Evolutionary conservation across 92 coral and sea anemone genomes (phyloP).

Genomic region (Zoanthus gigantus): DNA sequence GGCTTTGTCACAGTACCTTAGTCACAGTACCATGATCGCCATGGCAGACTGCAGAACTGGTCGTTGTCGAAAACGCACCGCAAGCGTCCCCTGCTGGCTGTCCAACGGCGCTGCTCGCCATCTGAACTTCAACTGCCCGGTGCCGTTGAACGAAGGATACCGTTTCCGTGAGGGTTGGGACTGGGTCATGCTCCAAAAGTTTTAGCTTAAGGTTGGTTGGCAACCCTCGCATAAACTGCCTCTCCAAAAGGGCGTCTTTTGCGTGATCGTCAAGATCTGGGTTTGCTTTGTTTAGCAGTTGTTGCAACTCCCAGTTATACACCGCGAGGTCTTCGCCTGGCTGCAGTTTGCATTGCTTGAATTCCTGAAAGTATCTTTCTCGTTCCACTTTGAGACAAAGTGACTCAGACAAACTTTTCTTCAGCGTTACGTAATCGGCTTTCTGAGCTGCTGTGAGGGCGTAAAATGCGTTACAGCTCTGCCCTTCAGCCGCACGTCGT

Average conservation of each 20-base stretch:
- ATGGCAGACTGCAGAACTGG: neutral
- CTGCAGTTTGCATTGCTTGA: slow-evolving; percentile 16
- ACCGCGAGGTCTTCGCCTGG: slow-evolving; percentile 42
- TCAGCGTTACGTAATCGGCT: neutral
- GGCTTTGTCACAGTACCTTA: neutral
- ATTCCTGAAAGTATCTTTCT: slow-evolving; percentile 47
- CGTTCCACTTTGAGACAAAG: slow-evolving; percentile 14
- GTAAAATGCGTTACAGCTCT: slow-evolving; percentile 31
- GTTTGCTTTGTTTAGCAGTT: slow-evolving; percentile 10
- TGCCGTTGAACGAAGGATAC: slow-evolving; percentile 10
- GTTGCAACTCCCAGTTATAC: slow-evolving; percentile 47
- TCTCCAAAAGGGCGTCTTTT: slow-evolving; percentile 26
- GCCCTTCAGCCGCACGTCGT: slow-evolving; percentile 7
- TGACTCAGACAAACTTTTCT: neutral
- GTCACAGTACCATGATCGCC: too few species aligned
- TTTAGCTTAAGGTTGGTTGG: slow-evolving; percentile 9
- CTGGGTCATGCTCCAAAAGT: slow-evolving; percentile 45
- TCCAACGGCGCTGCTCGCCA: neutral
- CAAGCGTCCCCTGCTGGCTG: neutral
- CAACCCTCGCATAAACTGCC: slow-evolving; percentile 42
- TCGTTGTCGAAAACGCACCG: neutral
- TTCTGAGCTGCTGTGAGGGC: neutral
- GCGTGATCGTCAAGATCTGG: slow-evolving; percentile 19
- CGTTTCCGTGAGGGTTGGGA: slow-evolving; percentile 38
- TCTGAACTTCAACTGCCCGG: neutral